Conservation (phyloP, 1,140 invertebrate genomes). For the Atta colombica region DNA sequence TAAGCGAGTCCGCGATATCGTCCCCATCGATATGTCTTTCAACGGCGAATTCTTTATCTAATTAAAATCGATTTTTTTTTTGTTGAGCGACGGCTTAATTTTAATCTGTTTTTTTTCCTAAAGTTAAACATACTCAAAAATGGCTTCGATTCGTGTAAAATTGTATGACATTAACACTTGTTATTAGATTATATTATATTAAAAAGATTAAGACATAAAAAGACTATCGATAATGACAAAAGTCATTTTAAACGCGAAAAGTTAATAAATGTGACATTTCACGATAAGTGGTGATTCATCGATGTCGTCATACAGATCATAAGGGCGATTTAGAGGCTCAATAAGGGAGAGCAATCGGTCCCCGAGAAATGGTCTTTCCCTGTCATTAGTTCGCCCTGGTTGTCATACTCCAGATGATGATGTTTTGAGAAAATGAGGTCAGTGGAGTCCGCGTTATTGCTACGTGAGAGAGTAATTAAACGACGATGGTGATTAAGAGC, state of each 20-base stretch:
- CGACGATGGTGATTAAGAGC: constrained; percentile 66
- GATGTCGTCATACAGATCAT: constrained; percentile 48
- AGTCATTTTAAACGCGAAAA: neutral
- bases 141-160: neutral
- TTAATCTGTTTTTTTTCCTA: neutral
- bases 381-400: constrained; percentile 27
- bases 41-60: neutral
- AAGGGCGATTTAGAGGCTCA: constrained; percentile 48
- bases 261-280: constrained; percentile 31
- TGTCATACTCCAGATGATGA: constrained; percentile 56
- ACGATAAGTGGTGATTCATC: constrained; percentile 41
- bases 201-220: constrained; percentile 5
- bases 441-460: constrained; percentile 70
- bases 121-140: neutral
- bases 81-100: neutral
- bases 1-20: neutral
- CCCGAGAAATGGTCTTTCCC: constrained; percentile 48
- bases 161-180: neutral
- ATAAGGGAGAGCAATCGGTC: constrained; percentile 55
- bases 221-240: neutral
- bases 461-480: constrained; percentile 71
- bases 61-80: neutral
- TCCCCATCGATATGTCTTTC: neutral
- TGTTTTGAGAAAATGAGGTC: constrained; percentile 68
- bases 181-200: neutral